Base-by-base conservation (phyloP, 2,888 invertebrate species). In the Metalampra italica region DNA sequence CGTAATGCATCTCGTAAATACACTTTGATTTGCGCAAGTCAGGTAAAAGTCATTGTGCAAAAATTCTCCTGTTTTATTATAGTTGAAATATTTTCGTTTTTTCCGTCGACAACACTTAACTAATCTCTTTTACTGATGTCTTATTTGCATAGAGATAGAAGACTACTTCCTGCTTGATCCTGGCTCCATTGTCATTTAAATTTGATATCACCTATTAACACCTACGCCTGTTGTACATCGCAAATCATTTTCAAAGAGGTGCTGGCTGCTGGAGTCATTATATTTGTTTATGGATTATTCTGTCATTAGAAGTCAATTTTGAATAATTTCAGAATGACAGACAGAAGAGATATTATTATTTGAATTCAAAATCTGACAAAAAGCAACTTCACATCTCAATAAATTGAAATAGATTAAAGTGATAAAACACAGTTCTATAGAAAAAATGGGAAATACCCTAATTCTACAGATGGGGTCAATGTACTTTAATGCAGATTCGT, bases 121-220 rank as follows among this genome's bases (percentile, higher is more conserved):
- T 62, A 66, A 67, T 66, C 64, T 53, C 57, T 68, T 74, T 69
- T 71, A 68, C 73, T 60, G 60, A 72, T 61, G 55, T 52, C 59
- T 49, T 71, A 84, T 87, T 87, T 81, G 79, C 84, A 84, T 84
- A 74, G 67, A 80, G 65, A 85, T 84, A 75, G 70, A 75, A 75
- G 73, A 84, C 79, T 75, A 76, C 74, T 77, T 79, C 72, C 69
- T 70, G 59, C 66, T 57, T 53, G 59, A 64, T 62, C 60, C 50
- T 34, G 57, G 52, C 53, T 65, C 61, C 56, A 62, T 66, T 68
- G 59, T 65, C 54, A 57, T 62, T 61, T 52, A 59, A 54, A 54
- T 64, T 65, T 61, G 60, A 64, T 66, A 37, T 47, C 43, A 42
- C 49, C 41, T 50, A 40, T 45, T 32, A 29, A 50, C 43, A 45